Evolutionary conservation across 2,888 invertebrate species (phyloP).

Genomic region (Eupithecia dodoneata): DNA sequence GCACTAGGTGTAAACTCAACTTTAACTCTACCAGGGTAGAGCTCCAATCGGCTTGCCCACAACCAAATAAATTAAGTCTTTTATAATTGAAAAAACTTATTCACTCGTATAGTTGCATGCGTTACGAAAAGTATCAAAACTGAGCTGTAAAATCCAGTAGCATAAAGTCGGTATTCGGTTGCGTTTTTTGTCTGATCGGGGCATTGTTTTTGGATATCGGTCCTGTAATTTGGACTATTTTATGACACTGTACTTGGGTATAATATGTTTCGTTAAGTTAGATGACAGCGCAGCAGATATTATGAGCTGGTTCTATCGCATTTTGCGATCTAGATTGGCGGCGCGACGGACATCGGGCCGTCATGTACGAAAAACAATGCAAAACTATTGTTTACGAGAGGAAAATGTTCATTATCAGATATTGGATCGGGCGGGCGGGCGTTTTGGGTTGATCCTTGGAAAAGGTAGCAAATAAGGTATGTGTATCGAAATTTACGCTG

Average conservation of each 20-base stretch:
- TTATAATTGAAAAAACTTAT: conserved; percentile 79
- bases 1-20: conserved; percentile 44
- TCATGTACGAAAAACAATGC: conserved; percentile 38
- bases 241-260: conserved; percentile 73
- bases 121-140: conserved; percentile 54
- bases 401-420: conserved; percentile 38
- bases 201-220: conserved; percentile 80
- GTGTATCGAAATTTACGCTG: conserved; percentile 5
- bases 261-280: conserved; percentile 69
- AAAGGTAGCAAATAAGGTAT: conserved; percentile 23
- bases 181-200: conserved; percentile 54
- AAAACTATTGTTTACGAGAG: conserved; percentile 39
- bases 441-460: conserved; percentile 26
- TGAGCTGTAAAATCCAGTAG: conserved; percentile 50
- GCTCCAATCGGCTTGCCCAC: conserved; percentile 41
- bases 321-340: conserved; percentile 46
- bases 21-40: conserved; percentile 29
- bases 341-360: conserved; percentile 35
- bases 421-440: conserved; percentile 33
- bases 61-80: conserved; percentile 69
- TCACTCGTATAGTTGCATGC: conserved; percentile 79
- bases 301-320: conserved; percentile 53
- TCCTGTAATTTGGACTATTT: conserved; percentile 78
- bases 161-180: conserved; percentile 55
- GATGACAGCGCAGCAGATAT: conserved; percentile 60